These are phyloP conservation scores for Mylabris phalerata DNA, from an alignment of 1,140 invertebrate genomes.

Conservation along the genomic window DNA sequence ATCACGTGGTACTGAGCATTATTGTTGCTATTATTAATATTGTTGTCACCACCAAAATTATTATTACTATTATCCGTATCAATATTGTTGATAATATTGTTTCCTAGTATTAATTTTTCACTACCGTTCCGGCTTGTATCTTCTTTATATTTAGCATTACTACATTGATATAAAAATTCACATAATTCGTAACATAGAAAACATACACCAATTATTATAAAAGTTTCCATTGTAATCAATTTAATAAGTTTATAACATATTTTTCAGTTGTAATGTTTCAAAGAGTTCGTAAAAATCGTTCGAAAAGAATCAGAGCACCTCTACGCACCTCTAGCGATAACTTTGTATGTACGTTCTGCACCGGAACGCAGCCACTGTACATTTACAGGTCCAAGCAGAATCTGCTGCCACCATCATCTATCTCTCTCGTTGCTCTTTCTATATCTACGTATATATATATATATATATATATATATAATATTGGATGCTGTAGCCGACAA, in stretches of 20 bases:
- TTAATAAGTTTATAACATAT: too few species aligned
- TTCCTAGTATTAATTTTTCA: too few species aligned
- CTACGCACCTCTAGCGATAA: too few species aligned
- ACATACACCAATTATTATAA: conserved; percentile 49
- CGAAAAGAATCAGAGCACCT: too few species aligned
- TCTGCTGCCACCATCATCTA: background rate
- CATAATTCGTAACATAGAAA: conserved; percentile 51
- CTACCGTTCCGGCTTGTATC: too few species aligned
- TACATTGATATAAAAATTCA: conserved; percentile 41
- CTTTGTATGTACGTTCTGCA: background rate
- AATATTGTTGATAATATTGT: too few species aligned
- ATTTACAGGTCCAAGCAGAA: background rate
- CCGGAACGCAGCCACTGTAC: background rate
- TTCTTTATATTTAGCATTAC: conserved; percentile 12
- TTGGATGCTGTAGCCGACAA: conserved; percentile 19
- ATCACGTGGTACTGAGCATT: conserved; percentile 16
- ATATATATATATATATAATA: too few species aligned
- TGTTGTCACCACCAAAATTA: background rate
- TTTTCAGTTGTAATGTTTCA: too few species aligned
- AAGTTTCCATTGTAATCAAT: conserved; percentile 46
- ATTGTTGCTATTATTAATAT: background rate
- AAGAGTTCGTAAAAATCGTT: too few species aligned
- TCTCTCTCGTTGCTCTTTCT: too few species aligned
- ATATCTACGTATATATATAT: too few species aligned
- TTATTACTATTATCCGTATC: too few species aligned